Evolutionary conservation across 1,140 invertebrate genomes (phyloP), one percentile per base, ranked within the genome.

Genomic region (Microplitis mediator): DNA sequence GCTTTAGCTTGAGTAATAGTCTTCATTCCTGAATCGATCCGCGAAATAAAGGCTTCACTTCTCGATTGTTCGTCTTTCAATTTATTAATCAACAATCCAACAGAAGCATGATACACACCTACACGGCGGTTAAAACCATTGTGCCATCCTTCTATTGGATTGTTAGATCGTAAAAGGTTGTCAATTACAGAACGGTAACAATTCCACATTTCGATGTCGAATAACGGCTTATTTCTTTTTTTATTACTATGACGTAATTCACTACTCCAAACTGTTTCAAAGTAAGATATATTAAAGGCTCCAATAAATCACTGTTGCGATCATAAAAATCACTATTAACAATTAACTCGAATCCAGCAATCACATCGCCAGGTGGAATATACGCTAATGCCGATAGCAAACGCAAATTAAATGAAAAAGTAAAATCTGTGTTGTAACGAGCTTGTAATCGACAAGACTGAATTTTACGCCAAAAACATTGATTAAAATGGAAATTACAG

Each of bases 61-160:
- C 51, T 54, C 4, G 51, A 54, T 54, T 54, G 51, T 13, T 58
- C 56, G 8, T 58, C 4, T 6, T 58, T 58, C 2, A 58, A 9
- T 31, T 58, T 58, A 58, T 58, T 58, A 58, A 58, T 58, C 16
- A 58, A 58, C 56, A 58, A 32, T 6, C 4, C 16, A 5, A 9
- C 9, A 31, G 56, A 58, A 32, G 39, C 34, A 60, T 60, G 54
- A 11, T 34, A 60, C 1, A 54, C 34, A 51, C 39, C 36, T 35
- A 69, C 36, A 23, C 68, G 35, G 13, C 52, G 52, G 14, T 51
- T 31, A 50, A 60, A 70, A 32, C 68, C 56, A 70, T 54, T 51
- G 60, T 70, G 68, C 68, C 56, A 61, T 23, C 54, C 68, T 61
- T 70, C 36, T n/a, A 70, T 56, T 9, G 8, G 31, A 61, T 70